These are phyloP conservation scores for Caenorhabditis doughertyi DNA, from an alignment of 2,888 invertebrate genomes.

Conservation along the genomic window DNA sequence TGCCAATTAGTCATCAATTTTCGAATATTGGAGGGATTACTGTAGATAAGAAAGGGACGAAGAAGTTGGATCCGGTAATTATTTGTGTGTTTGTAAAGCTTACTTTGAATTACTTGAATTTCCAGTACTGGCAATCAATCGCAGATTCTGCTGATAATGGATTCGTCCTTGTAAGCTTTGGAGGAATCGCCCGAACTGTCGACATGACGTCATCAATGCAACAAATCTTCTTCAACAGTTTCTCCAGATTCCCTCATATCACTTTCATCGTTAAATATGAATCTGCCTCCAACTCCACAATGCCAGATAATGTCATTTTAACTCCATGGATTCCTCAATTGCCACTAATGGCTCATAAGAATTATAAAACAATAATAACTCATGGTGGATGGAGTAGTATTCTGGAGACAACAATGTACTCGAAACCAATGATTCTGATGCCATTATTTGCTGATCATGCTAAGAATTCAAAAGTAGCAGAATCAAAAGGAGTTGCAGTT, in stretches of 20 bases:
- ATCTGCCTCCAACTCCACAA: constrained; percentile 28
- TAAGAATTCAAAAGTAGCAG: constrained; percentile 76
- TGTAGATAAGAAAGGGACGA: constrained; percentile 54
- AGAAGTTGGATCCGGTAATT: constrained; percentile 43
- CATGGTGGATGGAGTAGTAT: constrained; percentile 80
- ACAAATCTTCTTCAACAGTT: constrained; percentile 66
- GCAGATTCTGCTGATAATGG: constrained; percentile 67
- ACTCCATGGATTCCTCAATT: constrained; percentile 78
- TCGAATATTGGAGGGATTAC: constrained; percentile 74
- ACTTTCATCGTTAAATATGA: constrained; percentile 78
- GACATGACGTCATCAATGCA: constrained; percentile 74
- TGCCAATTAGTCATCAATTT: constrained; percentile 73
- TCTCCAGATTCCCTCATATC: constrained; percentile 71
- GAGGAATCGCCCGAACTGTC: constrained; percentile 78
- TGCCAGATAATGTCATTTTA: constrained; percentile 68
- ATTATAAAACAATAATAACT: constrained; percentile 77
- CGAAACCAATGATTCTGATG: constrained; percentile 78
- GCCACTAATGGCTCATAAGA: constrained; percentile 75
- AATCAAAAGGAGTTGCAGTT: constrained; percentile 70
- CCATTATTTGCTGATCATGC: constrained; percentile 79
- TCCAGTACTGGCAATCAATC: constrained; percentile 72
- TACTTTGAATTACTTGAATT: background rate
- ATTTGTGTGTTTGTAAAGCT: background rate
- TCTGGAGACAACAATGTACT: constrained; percentile 73
- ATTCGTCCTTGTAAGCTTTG: constrained; percentile 78